These are phyloP conservation scores for Mythimna pallens DNA, from an alignment of 2,888 invertebrate species.

Conservation along the genomic window DNA sequence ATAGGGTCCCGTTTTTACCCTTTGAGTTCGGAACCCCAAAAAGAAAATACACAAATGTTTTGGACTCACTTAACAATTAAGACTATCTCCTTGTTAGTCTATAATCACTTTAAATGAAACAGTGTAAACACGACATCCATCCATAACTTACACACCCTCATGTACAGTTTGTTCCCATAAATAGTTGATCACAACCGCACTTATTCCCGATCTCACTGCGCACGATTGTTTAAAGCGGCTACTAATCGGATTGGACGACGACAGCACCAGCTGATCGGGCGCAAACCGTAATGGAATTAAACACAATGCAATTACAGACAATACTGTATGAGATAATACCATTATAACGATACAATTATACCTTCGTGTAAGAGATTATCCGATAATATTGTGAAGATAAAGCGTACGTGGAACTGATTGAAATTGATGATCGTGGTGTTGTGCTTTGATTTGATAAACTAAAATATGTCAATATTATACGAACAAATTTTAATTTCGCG, in stretches of 20 bases:
- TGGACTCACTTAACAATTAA: too few species aligned
- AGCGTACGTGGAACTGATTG: conserved; percentile 40
- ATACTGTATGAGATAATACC: conserved; percentile 69
- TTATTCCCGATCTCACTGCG: conserved; percentile 56
- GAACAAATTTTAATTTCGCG: neutral
- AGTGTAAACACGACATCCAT: too few species aligned
- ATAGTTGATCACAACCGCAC: conserved; percentile 51
- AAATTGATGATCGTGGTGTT: conserved; percentile 33
- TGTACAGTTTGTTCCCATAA: conserved; percentile 13
- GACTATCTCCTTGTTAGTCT: too few species aligned
- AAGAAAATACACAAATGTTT: too few species aligned
- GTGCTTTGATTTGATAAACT: neutral
- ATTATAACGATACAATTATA: conserved; percentile 64
- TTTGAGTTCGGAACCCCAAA: too few species aligned
- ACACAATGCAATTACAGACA: conserved; percentile 83
- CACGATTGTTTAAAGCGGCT: conserved; percentile 61
- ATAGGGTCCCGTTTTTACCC: too few species aligned
- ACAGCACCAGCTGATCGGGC: conserved; percentile 67
- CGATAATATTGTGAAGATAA: conserved; percentile 45
- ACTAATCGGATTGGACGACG: conserved; percentile 81
- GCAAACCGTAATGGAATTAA: conserved; percentile 81
- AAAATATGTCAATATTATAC: neutral
- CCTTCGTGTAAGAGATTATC: conserved; percentile 51
- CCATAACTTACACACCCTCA: too few species aligned
- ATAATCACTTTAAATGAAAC: too few species aligned